Evolutionary conservation across 2,888 invertebrate species (phyloP).

Genomic region (Saturnia pavonia): DNA sequence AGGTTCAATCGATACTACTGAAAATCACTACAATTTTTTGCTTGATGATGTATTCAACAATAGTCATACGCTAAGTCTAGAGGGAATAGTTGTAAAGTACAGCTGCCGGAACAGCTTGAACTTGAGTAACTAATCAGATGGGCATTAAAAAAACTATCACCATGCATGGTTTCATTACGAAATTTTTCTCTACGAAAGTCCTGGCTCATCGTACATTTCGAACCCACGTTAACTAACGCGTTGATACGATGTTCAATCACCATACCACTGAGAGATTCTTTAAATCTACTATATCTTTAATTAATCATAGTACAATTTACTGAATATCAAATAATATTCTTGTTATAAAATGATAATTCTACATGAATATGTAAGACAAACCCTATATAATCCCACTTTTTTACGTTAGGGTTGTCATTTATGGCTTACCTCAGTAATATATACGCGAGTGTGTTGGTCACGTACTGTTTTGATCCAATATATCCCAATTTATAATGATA

Average conservation of each 20-base stretch:
- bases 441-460: neutral
- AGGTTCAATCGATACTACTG: neutral
- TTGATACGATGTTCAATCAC: neutral
- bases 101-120: neutral
- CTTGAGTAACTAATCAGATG: neutral
- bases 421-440: constrained; percentile 4
- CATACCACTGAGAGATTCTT: neutral
- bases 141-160: too few relatives aligned
- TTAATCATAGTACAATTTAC: neutral
- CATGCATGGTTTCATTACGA: too few relatives aligned
- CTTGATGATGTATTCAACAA: neutral
- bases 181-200: neutral
- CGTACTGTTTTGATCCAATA: constrained; percentile 4
- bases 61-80: neutral
- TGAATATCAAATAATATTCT: neutral
- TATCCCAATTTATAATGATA: neutral
- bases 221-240: neutral
- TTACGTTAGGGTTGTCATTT: constrained; percentile 9
- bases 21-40: neutral
- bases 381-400: constrained; percentile 10
- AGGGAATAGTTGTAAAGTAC: neutral
- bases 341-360: neutral
- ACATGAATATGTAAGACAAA: constrained; percentile 6
- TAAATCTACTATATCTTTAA: neutral
- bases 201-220: neutral